Conservation (phyloP, 2,888 invertebrate genomes). For the Epiblema foenella region DNA sequence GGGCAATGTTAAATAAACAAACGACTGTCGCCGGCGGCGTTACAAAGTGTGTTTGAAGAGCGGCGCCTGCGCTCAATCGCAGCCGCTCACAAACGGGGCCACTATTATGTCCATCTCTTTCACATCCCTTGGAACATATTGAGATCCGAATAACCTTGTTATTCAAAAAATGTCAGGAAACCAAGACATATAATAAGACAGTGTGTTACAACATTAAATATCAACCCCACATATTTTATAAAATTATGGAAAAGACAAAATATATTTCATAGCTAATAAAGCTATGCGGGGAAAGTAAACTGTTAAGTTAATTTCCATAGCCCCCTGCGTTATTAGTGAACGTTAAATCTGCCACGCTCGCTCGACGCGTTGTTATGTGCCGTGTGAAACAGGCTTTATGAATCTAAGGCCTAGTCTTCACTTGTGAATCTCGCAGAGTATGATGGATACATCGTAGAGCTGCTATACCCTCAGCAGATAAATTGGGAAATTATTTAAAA, state of each 20-base stretch:
- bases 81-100: not conserved
- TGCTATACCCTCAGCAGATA: too few relatives aligned
- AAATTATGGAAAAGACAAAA: not conserved
- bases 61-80: constrained; percentile 25
- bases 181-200: too few relatives aligned
- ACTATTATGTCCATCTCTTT: not conserved
- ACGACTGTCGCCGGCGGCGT: constrained; percentile 17
- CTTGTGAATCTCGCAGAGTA: not conserved
- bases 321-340: constrained; percentile 18
- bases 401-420: not conserved
- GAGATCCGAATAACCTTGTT: too few relatives aligned
- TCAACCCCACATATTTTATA: too few relatives aligned
- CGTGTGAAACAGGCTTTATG: constrained; percentile 18
- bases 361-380: constrained; percentile 12
- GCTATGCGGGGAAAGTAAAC: not conserved
- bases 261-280: not conserved
- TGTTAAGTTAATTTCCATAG: not conserved
- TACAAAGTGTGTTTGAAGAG: constrained; percentile 28
- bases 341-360: constrained; percentile 40
- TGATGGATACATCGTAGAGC: too few relatives aligned
- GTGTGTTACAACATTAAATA: too few relatives aligned
- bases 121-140: too few relatives aligned
- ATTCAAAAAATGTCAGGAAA: too few relatives aligned
- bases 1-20: constrained; percentile 8
- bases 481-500: too few relatives aligned